Base-by-base conservation (phyloP, 2,888 invertebrate species). In the Tenthredo scrophulariae region DNA sequence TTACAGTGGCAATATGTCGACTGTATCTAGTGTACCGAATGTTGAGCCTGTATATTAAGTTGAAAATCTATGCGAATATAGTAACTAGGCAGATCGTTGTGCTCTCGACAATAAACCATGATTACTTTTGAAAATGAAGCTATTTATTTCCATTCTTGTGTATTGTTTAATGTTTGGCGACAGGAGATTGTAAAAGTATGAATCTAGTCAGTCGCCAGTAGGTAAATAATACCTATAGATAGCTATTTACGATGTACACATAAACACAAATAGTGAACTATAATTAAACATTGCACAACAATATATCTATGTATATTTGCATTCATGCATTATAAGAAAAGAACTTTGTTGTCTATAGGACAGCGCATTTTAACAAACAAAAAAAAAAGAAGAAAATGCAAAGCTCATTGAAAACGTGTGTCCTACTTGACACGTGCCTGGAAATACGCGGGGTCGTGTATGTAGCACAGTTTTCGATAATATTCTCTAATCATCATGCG, bases 211-310 rank as follows among this genome's bases (percentile, higher is more conserved):
- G 89, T 88, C 89, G 88, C 88, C 90, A 85, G 67, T 83, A 70
- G 82, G 85, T 87, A 87, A 88, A 89, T 62, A 62, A 54, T n/a
- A 54, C n/a, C 54, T 84, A 90, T 86, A n/a, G 7, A 18, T 37
- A 87, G 88, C 89, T 88, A 87, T 88, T 88, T 75, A 86, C 86
- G 80, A 80, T 67, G 86, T 85, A 88, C 86, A 70, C 37, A 89
- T 89, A 91, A 90, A 90, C 88, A 90, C 88, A 90, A 91, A 90
- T 86, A 91, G 89, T 89, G 89, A 90, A 90, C 88, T 88, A 77
- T 84, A 88, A 87, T 87, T 86, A 86, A 88, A 88, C 86, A 87
- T 89, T 88, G 88, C 86, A 87, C 87, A 89, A 90, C 82, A 70
- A 86, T 77, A n/a, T 75, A n/a, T 54, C n/a, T 7, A n/a, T 50